Base-by-base conservation (phyloP, 2,888 invertebrate genomes). In the Plutella xylostella region DNA sequence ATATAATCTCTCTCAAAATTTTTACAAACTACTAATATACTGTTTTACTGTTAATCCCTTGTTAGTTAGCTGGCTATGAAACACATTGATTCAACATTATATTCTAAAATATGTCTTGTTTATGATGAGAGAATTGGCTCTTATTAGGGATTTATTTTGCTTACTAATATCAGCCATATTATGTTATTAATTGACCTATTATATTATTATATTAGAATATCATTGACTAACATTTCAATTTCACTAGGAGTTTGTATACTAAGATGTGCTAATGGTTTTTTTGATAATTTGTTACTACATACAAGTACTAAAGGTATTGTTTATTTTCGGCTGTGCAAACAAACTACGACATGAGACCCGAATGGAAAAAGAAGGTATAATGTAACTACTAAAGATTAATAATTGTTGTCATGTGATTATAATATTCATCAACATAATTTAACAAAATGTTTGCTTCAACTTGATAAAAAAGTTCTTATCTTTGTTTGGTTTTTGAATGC, bases 301-400 rank as follows among this genome's bases (percentile, higher is more conserved):
- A 37, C 20, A 20, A 37, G 37, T 37, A 37, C 37, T 37, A 19
- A 37, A 15, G 25, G 22, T 39, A 21, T 42, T 30, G n/a, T 30
- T 41, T 17, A 67, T 72, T 77, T 69, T 71, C 68, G 76, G 74
- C 65, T 64, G 57, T 78, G 72, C 76, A 77, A 72, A 70, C 79
- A 63, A 70, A 72, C 72, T 60, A 65, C 68, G 77, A 80, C 67
- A 74, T 80, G 82, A 72, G 73, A 57, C 80, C 80, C 33, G 78
- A 82, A 44, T 82, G 82, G 82, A 80, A 79, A 58, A 80, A 69
- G 63, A 77, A 82, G 79, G 80, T 82, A 80, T 59, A 59, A 45
- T 48, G 43, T 51, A 34, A 38, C 42, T 46, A 41, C 30, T 40
- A 42, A 28, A 40, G 20, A 45, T 41, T 40, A 42, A 28, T 39